Evolutionary conservation across 2,797 vertebrate genomes (phyloP).

Genomic region (Rhinichthys osculus): DNA sequence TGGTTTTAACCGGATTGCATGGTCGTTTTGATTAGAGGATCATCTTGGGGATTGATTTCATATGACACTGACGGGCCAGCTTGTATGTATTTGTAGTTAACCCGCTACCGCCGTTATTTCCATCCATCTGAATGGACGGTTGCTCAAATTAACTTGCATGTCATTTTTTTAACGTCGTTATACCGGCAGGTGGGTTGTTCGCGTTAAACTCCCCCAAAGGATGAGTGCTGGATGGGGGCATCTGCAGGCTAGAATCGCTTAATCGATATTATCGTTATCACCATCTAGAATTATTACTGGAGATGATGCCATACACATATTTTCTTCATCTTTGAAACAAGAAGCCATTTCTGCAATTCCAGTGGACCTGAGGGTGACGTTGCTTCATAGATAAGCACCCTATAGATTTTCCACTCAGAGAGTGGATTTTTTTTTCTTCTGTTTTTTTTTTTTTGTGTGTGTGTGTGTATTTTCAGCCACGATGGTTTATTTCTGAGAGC

Average conservation of each 20-base stretch:
- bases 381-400: conserved; percentile 6
- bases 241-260: conserved; percentile 12
- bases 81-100: conserved; percentile 53
- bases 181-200: conserved; percentile 58
- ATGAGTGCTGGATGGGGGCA: conserved; percentile 38
- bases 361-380: conserved; percentile 10
- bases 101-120: conserved; percentile 62
- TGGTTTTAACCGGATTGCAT: not conserved
- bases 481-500: conserved; percentile 65
- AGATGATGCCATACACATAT: conserved; percentile 56
- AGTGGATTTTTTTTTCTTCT: not conserved
- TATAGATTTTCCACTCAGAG: not conserved
- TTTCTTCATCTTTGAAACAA: not conserved
- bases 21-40: not conserved
- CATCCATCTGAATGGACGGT: not conserved
- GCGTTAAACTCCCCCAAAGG: conserved; percentile 37
- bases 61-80: not conserved
- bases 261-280: conserved; percentile 34
- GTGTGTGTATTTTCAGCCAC: conserved; percentile 37
- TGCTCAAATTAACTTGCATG: not conserved
- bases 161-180: conserved; percentile 25
- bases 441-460: no score
- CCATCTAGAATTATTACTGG: conserved; percentile 40
- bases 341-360: conserved; percentile 29
- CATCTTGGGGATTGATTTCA: not conserved